Evolutionary conservation across 64 coral and sea anemone species (phyloP), one percentile per base, ranked within the genome.

Genomic region (Montipora capricornis): DNA sequence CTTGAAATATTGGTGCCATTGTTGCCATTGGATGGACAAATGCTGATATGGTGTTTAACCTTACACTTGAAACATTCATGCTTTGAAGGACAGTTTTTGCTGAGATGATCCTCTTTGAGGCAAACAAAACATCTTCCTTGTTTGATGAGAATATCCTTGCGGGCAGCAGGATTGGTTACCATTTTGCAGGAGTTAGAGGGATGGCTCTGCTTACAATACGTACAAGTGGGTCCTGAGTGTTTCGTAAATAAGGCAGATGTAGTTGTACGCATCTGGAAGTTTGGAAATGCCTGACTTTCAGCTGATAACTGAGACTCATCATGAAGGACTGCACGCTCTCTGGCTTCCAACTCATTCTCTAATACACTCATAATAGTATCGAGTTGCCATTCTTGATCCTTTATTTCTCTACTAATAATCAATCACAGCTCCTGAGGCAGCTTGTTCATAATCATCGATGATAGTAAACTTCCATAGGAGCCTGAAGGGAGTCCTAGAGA

Each of bases 101-200:
- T 50, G 4, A 93, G 47, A 76, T 88, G 91, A n/a, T 75, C 48
- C 76, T 75, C 77, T 73, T 53, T 93, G 17, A 93, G 73, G 55
- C 91, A 87, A 29, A 92, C 75, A 68, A 69, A 93, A 80, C 91
- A 93, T 49, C 59, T 57, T 80, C 91, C 83, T 46, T 68, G 67
- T 80, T 77, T 76, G 20, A 14, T 87, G 8, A 87, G 83, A 69
- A 87, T 45, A 9, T 78, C 83, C 44, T 79, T 93, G 19, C 83
- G 61, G 20, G 91, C 82, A 24, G 61, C 83, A 19, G 26, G 10
- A 60, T 78, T 68, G 5, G 82, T 87, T 12, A 93, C 75, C 12
- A 66, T 66, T 8, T 79, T 70, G 17, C 83, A 88, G 55, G 47
- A 17, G 20, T 47, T 75, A 13, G 46, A 51, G 10, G n/a, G 52